A percentile compares a stretch with the other conserved stretches of the same genome.
phyloP scores from a whole-genome alignment of 2,113 vertebrate genomes.

The Eurypyga helias region DNA sequence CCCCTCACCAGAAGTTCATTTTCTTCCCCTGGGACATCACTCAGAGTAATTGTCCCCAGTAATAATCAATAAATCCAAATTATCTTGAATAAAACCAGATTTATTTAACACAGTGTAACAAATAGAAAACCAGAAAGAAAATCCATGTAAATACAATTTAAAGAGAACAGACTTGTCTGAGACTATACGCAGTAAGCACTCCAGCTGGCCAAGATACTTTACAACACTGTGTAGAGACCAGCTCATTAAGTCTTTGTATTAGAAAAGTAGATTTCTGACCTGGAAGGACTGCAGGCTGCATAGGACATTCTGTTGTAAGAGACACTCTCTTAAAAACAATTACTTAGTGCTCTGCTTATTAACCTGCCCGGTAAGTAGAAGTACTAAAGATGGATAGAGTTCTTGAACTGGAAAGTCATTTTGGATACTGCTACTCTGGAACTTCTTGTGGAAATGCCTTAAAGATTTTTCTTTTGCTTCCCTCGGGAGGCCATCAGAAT shows the following conservation, averaged over 20 bases:
- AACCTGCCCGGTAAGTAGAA: not conserved
- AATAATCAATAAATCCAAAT: conserved; percentile 73
- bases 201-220: not conserved
- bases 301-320: not conserved
- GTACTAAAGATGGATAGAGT: not conserved
- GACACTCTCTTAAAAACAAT: not conserved
- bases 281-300: not conserved
- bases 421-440: not conserved
- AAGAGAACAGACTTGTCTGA: conserved; percentile 44
- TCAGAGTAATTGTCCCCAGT: conserved; percentile 62
- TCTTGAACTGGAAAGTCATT: not conserved
- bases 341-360: not conserved
- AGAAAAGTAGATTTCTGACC: not conserved
- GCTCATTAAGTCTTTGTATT: not conserved
- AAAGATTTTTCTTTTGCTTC: not conserved
- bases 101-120: conserved; percentile 71
- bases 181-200: not conserved
- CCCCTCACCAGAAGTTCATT: conserved; percentile 42
- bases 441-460: not conserved
- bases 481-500: not conserved
- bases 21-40: conserved; percentile 46
- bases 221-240: not conserved
- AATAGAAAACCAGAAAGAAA: conserved; percentile 70
- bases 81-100: conserved; percentile 72
- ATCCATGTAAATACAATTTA: conserved; percentile 70